These are phyloP conservation scores for Oophaga pumilio DNA, from an alignment of 2,113 vertebrate species.

Conservation along the genomic window DNA sequence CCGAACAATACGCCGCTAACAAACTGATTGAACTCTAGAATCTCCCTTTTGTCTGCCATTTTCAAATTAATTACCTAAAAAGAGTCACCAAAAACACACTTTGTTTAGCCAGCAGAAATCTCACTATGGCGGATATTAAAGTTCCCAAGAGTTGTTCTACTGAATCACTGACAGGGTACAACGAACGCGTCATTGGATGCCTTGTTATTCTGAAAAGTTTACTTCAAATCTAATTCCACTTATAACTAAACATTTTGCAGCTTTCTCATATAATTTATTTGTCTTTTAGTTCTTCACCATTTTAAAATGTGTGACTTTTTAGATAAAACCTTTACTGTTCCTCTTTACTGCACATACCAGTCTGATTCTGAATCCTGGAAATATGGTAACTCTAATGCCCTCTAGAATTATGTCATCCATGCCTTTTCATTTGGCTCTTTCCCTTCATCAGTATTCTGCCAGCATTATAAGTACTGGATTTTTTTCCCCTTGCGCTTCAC, in stretches of 20 bases:
- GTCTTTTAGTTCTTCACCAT: neutral
- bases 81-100: conserved; percentile 52
- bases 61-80: conserved; percentile 55
- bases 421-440: too few species aligned
- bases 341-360: neutral
- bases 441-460: too few species aligned
- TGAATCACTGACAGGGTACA: neutral
- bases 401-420: too few species aligned
- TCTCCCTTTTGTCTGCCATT: conserved; percentile 55
- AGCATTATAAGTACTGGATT: too few species aligned
- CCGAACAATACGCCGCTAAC: conserved; percentile 52
- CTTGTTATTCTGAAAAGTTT: neutral
- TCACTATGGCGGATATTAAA: conserved; percentile 24
- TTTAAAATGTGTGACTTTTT: neutral
- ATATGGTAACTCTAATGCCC: too few species aligned
- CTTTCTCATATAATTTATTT: neutral
- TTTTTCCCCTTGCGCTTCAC: too few species aligned
- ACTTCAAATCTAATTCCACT: neutral
- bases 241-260: neutral
- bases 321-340: neutral
- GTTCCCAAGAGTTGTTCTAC: conserved; percentile 20
- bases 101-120: conserved; percentile 33
- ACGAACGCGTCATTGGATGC: neutral
- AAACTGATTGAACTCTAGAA: conserved; percentile 57
- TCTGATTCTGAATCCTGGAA: too few species aligned